These are phyloP conservation scores for Reticulitermes speratus DNA, from an alignment of 1,140 invertebrate species.

Conservation along the genomic window DNA sequence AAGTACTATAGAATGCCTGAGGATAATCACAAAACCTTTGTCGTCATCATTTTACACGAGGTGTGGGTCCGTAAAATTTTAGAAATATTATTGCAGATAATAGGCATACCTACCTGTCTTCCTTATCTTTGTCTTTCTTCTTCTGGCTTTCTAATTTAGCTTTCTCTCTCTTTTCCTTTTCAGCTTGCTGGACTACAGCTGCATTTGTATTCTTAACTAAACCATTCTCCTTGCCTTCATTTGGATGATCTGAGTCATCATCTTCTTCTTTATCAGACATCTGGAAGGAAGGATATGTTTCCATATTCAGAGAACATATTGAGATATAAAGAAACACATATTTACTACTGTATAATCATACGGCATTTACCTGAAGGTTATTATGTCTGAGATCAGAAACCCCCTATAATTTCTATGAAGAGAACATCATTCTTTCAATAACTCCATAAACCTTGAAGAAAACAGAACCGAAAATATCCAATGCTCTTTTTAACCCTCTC, in stretches of 20 bases:
- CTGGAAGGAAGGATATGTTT: constrained; percentile 33
- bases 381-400: too few relatives aligned
- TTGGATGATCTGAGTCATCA: constrained; percentile 48
- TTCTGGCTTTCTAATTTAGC: constrained; percentile 73
- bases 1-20: too few relatives aligned
- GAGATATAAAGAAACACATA: not conserved
- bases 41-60: not conserved
- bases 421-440: too few relatives aligned
- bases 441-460: too few relatives aligned
- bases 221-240: constrained; percentile 47
- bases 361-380: too few relatives aligned
- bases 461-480: too few relatives aligned
- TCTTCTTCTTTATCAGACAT: constrained; percentile 62
- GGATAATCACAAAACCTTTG: too few relatives aligned
- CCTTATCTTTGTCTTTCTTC: constrained; percentile 86
- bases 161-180: constrained; percentile 73
- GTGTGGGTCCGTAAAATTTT: not conserved
- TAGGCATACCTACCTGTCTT: constrained; percentile 68
- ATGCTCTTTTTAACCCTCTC: too few relatives aligned
- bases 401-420: too few relatives aligned
- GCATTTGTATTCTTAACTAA: constrained; percentile 78
- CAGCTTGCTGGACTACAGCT: constrained; percentile 67
- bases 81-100: not conserved
- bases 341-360: too few relatives aligned
- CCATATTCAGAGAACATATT: not conserved